A percentile compares a stretch with the other conserved stretches of the same genome.
Conservation (phyloP, 2,797 vertebrate genomes). For the Spea hammondii region DNA sequence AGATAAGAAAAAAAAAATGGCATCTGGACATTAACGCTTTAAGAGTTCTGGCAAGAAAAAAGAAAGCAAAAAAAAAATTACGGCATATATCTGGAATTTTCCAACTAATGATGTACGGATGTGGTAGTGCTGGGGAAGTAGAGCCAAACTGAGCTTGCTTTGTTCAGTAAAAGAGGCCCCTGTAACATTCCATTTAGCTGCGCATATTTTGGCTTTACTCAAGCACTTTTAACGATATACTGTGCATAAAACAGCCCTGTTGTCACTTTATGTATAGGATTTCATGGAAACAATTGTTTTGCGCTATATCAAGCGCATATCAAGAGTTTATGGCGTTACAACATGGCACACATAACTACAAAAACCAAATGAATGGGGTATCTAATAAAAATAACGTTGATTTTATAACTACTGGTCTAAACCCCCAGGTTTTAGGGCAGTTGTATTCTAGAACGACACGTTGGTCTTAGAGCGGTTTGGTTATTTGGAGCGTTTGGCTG, state of each 20-base stretch:
- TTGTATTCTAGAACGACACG: too few relatives aligned
- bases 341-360: neutral
- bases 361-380: neutral
- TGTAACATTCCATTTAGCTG: constrained; percentile 95
- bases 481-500: neutral
- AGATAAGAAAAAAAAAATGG: constrained; percentile 72
- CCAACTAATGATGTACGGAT: constrained; percentile 99
- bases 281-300: constrained; percentile 63
- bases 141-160: constrained; percentile 99
- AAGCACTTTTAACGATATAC: constrained; percentile 88
- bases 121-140: constrained; percentile 93
- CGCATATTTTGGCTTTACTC: constrained; percentile 97
- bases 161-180: constrained; percentile 93
- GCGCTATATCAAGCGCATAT: constrained; percentile 7
- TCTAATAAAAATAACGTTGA: too few relatives aligned
- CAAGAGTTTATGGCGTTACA: constrained; percentile 9
- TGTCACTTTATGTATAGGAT: constrained; percentile 70
- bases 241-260: constrained; percentile 79
- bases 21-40: constrained; percentile 91
- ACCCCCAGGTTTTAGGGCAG: too few relatives aligned
- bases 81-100: constrained; percentile 99
- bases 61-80: constrained; percentile 81
- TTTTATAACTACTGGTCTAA: too few relatives aligned
- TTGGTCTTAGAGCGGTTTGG: neutral
- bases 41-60: constrained; percentile 75